Percentiles rank a stretch among this genome's conserved stretches.
These are phyloP conservation scores for Synaphobranchus kaupii DNA, from an alignment of 2,797 vertebrate species.

Conservation along the genomic window DNA sequence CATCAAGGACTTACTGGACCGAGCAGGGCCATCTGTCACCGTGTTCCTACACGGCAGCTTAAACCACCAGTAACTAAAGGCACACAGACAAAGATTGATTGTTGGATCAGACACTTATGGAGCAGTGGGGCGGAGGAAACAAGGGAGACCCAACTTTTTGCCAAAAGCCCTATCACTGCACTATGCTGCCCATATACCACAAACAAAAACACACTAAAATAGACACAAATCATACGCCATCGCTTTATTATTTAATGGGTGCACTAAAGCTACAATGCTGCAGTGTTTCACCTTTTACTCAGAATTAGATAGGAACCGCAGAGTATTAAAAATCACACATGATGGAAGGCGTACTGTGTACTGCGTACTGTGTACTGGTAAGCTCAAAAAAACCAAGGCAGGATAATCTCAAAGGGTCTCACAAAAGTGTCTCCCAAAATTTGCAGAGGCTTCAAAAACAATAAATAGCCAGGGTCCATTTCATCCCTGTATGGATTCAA, in stretches of 20 bases:
- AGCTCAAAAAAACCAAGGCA: not conserved
- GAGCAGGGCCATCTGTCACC: not conserved
- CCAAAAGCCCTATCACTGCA: not conserved
- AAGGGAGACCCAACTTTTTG: slow-evolving; percentile 5
- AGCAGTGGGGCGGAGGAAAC: not conserved
- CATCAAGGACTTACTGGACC: not conserved
- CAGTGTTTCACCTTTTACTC: not conserved
- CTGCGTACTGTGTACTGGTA: not conserved
- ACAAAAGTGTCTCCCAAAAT: not conserved
- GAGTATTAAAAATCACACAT: not conserved
- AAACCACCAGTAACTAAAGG: not conserved
- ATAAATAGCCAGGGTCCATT: not conserved
- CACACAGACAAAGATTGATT: not conserved
- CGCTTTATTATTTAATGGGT: not conserved
- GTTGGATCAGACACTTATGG: not conserved
- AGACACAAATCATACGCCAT: not conserved
- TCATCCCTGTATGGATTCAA: not conserved
- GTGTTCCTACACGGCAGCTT: not conserved
- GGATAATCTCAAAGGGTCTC: not conserved
- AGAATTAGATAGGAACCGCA: not conserved
- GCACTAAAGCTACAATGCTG: not conserved
- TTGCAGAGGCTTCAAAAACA: not conserved
- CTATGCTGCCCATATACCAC: not conserved
- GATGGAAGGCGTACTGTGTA: not conserved
- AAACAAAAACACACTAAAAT: not conserved